phyloP scores from a whole-genome alignment of 2,888 invertebrate genomes.

The Corbicula japonica region DNA sequence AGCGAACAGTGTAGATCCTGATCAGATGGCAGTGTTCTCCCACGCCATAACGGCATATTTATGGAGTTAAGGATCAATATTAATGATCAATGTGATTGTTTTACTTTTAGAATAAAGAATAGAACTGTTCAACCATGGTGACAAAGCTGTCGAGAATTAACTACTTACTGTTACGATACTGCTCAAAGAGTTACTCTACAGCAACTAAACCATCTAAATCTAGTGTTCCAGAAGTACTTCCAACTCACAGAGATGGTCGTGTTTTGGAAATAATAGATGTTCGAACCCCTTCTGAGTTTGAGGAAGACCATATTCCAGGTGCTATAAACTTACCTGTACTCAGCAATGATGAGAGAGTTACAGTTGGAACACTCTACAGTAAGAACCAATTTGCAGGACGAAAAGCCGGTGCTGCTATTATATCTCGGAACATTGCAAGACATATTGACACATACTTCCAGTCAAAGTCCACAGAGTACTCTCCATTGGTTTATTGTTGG shows the following conservation, averaged over 20 bases:
- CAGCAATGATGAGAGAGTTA: slow-evolving; percentile 56
- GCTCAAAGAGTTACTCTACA: background rate
- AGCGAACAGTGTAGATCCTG: no score
- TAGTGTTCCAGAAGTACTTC: slow-evolving; percentile 32
- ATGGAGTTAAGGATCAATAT: no score
- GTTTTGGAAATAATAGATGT: slow-evolving; percentile 73
- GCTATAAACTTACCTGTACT: slow-evolving; percentile 75
- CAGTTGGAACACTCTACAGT: slow-evolving; percentile 70
- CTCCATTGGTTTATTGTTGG: slow-evolving; percentile 73
- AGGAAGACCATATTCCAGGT: slow-evolving; percentile 74
- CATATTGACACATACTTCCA: slow-evolving; percentile 68
- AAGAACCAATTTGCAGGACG: slow-evolving; percentile 67
- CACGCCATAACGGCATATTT: no score
- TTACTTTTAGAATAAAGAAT: no score
- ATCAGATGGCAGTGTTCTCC: no score
- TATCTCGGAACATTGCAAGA: slow-evolving; percentile 67
- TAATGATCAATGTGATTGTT: no score
- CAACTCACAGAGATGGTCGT: slow-evolving; percentile 38
- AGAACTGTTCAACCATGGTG: no score
- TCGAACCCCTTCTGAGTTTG: slow-evolving; percentile 72
- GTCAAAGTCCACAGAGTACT: slow-evolving; percentile 63
- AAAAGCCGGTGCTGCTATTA: slow-evolving; percentile 70
- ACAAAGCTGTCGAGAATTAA: no score
- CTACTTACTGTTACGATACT: slow-evolving; percentile 1
- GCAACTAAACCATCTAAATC: slow-evolving; percentile 18